Conservation (phyloP, 2,797 vertebrate species). For the Sebastes alutus region DNA sequence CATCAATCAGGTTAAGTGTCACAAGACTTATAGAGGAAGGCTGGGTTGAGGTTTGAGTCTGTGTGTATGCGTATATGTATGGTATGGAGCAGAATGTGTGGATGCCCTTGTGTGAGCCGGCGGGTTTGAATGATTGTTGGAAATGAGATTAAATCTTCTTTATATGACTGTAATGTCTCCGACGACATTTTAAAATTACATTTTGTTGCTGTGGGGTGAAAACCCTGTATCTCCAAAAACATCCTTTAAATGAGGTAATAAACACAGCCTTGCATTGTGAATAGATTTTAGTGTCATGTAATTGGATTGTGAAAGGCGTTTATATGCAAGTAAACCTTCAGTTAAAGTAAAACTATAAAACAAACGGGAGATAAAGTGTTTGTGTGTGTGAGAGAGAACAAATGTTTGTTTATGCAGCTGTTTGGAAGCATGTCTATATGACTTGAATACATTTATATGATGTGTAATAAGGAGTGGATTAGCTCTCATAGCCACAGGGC, state of each 20-base stretch:
- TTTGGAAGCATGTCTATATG: not conserved
- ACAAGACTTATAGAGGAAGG: slow-evolving; percentile 11
- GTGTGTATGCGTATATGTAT: not conserved
- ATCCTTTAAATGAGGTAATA: not conserved
- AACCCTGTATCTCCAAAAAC: not conserved
- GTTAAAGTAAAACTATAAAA: not conserved
- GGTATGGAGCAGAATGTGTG: not conserved
- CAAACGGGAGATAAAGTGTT: not conserved
- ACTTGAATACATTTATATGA: not conserved
- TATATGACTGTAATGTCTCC: not conserved
- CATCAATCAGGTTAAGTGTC: slow-evolving; percentile 63
- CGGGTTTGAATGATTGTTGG: not conserved
- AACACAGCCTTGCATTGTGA: not conserved
- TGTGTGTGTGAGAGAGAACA: not conserved
- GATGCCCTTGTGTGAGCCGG: not conserved
- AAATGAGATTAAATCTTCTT: slow-evolving; percentile 2
- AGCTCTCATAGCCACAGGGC: not conserved
- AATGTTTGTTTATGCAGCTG: not conserved
- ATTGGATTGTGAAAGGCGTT: not conserved
- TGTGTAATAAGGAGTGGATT: not conserved
- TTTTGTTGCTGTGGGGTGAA: not conserved
- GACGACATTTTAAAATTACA: not conserved
- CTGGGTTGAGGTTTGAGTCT: not conserved
- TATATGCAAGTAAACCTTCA: not conserved
- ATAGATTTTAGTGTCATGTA: not conserved